Conservation (phyloP, 1,140 invertebrate species). For the Microplitis demolitor region DNA sequence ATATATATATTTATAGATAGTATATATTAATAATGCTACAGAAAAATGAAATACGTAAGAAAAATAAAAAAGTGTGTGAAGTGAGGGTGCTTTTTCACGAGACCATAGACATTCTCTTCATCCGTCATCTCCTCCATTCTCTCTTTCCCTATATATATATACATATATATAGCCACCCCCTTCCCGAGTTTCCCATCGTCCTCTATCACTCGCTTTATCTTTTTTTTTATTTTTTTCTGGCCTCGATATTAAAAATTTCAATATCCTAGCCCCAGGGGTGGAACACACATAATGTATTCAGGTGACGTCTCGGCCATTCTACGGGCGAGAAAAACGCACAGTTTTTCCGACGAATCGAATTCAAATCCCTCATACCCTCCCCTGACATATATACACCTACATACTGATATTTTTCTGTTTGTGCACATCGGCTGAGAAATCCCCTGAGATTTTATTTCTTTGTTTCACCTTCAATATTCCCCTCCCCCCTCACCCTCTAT, state of each 20-base stretch:
- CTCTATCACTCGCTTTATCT: neutral
- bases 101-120: slow-evolving; percentile 13
- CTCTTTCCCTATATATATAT: neutral
- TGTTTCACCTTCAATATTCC: slow-evolving; percentile 2
- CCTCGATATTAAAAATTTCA: slow-evolving; percentile 64
- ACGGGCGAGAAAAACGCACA: slow-evolving; percentile 63
- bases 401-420: slow-evolving; percentile 14
- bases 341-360: slow-evolving; percentile 62
- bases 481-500: neutral
- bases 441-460: slow-evolving; percentile 3
- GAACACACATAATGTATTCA: slow-evolving; percentile 64
- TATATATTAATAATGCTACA: neutral
- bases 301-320: slow-evolving; percentile 63
- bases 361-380: slow-evolving; percentile 26
- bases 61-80: neutral
- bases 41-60: neutral
- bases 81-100: neutral
- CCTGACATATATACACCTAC: slow-evolving; percentile 22
- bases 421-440: neutral
- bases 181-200: slow-evolving; percentile 20
- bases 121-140: neutral
- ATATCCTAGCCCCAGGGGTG: slow-evolving; percentile 62
- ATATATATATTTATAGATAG: neutral
- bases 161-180: neutral
- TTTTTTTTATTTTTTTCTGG: slow-evolving; percentile 33